Conservation (phyloP, 1,140 invertebrate genomes). For the Papilio xuthus region DNA sequence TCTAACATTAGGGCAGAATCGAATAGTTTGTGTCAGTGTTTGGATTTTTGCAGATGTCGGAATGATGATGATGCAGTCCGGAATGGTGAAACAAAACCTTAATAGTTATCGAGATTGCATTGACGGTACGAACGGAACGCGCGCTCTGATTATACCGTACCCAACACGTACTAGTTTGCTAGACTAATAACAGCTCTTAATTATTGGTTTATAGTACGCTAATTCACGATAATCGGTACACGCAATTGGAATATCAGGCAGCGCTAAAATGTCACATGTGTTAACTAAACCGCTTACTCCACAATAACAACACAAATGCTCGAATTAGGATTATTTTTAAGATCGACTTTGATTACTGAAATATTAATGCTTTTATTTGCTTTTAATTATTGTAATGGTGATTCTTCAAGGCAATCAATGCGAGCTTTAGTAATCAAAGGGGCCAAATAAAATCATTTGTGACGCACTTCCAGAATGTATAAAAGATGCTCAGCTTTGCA, state of each 20-base stretch:
- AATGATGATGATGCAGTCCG: slow-evolving; percentile 96
- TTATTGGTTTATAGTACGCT: slow-evolving; percentile 71
- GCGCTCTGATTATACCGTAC: slow-evolving; percentile 69
- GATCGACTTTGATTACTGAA: slow-evolving; percentile 43
- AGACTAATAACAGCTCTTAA: slow-evolving; percentile 76
- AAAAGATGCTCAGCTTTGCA: slow-evolving; percentile 63
- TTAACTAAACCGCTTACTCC: slow-evolving; percentile 55
- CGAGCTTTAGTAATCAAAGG: slow-evolving; percentile 49
- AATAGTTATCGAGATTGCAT: slow-evolving; percentile 89
- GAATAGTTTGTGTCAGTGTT: slow-evolving; percentile 82
- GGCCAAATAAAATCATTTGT: slow-evolving; percentile 11
- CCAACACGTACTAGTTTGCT: slow-evolving; percentile 75
- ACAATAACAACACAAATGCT: slow-evolving; percentile 35
- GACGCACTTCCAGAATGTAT: neutral
- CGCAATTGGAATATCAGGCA: slow-evolving; percentile 69
- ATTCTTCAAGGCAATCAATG: slow-evolving; percentile 3
- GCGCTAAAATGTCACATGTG: slow-evolving; percentile 65
- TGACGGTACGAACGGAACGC: slow-evolving; percentile 86
- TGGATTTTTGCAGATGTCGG: slow-evolving; percentile 94
- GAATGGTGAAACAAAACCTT: slow-evolving; percentile 93
- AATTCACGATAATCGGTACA: slow-evolving; percentile 76
- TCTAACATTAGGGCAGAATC: slow-evolving; percentile 54
- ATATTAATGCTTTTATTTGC: slow-evolving; percentile 25
- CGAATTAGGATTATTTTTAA: slow-evolving; percentile 27
- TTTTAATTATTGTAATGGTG: slow-evolving; percentile 27